Evolutionary conservation across 92 coral and sea anemone species (phyloP).

Genomic region (Nematostella vectensis): DNA sequence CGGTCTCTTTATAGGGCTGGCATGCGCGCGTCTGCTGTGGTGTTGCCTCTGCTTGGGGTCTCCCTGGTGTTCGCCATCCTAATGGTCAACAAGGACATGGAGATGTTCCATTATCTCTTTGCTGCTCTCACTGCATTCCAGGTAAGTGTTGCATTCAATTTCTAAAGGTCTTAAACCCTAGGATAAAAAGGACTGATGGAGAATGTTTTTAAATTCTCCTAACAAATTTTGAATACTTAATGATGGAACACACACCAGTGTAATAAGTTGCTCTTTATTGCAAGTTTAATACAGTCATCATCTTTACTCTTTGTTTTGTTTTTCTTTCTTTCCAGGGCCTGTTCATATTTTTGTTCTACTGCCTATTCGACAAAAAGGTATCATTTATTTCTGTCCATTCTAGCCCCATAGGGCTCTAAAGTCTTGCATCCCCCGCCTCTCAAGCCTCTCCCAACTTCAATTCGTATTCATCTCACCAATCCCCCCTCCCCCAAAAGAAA

Average conservation of each 20-base stretch:
- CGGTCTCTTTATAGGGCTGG: slow-evolving; percentile 79
- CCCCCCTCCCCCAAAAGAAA: neutral
- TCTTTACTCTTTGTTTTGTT: too few species aligned
- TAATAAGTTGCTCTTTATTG: too few species aligned
- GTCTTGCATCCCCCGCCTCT: too few species aligned
- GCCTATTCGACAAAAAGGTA: slow-evolving; percentile 77
- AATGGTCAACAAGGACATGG: slow-evolving; percentile 70
- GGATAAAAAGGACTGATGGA: too few species aligned
- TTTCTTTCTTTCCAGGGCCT: slow-evolving; percentile 54
- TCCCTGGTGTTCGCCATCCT: slow-evolving; percentile 80
- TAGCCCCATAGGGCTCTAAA: neutral
- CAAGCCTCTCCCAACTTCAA: too few species aligned
- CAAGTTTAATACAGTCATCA: too few species aligned
- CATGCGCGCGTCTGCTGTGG: slow-evolving; percentile 70
- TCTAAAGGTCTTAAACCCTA: neutral
- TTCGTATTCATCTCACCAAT: neutral
- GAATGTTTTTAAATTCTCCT: too few species aligned
- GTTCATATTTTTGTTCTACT: slow-evolving; percentile 81
- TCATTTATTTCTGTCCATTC: slow-evolving; percentile 4
- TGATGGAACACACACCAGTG: too few species aligned
- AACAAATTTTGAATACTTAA: too few species aligned
- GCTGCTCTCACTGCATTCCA: slow-evolving; percentile 86
- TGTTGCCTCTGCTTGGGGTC: slow-evolving; percentile 76
- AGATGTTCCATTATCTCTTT: slow-evolving; percentile 76
- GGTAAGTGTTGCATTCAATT: slow-evolving; percentile 38